Evolutionary conservation across 1,140 invertebrate genomes (phyloP), one percentile per base, ranked within the genome.

Genomic region (Drosophila nigromelanica): DNA sequence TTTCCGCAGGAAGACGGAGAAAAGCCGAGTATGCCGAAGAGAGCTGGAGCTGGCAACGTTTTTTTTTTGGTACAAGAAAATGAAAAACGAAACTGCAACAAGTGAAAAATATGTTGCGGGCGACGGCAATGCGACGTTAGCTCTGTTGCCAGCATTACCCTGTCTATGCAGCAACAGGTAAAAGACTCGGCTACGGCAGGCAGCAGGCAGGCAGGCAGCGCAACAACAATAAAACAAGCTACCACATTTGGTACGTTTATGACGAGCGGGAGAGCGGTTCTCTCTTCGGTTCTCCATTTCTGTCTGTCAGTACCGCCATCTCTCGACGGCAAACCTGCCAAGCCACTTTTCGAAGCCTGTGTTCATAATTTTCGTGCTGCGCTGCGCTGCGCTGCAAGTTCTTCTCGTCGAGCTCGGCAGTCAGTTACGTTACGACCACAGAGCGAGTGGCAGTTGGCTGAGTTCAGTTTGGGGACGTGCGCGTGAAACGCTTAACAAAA

Each of bases 81-180:
- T 87, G 83, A 87, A 87, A 87, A 87, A 87, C 80, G 83, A 87
- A 87, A 87, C 83, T 87, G 83, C 83, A 89, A 89, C 83, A 87
- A 87, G 83, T 87, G 83, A 87, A 87, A 87, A 87, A 89, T 87
- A 80, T 87, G 85, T 83, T 83, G 85, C 76, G 85, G 68, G 67
- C 66, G 66, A 74, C 69, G 48, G 69, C 48, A 59, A 62, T 37
- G 45, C 35, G 33, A 56, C 61, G 50, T 43, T 47, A 15, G 45
- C 27, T 24, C 12, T 24, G 58, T 33, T 54, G 24, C 39, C 55
- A 71, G 40, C 51, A 71, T 39, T 54, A 40, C 42, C 50, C 50
- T 43, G 40, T 68, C 47, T 59, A 74, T 58, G 40, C 3, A 54
- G 62, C 48, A 80, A 79, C 78, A 82, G 82, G 83, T 89, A 87